Percentiles rank a stretch among this genome's conserved stretches.
Conservation (phyloP, 1,140 invertebrate species). For the Physella acuta region DNA sequence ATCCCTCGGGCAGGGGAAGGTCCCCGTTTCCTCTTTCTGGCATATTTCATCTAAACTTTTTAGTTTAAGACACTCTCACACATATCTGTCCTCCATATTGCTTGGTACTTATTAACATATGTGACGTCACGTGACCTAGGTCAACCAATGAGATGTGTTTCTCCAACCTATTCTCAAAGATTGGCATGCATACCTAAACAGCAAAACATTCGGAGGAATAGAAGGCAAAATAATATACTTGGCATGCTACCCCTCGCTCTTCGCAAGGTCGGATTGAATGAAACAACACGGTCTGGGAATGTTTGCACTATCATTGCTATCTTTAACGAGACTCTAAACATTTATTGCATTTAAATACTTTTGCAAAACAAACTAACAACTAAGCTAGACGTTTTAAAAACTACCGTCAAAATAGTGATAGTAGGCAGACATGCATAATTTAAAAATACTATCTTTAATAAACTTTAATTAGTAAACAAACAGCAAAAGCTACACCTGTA, state of each 20-base stretch:
- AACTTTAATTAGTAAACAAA: too few species aligned
- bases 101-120: slow-evolving; percentile 33
- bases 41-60: slow-evolving; percentile 55
- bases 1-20: slow-evolving; percentile 57
- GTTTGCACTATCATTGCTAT: too few species aligned
- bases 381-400: too few species aligned
- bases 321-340: too few species aligned
- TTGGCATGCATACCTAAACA: slow-evolving; percentile 38
- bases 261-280: not conserved
- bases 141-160: slow-evolving; percentile 35
- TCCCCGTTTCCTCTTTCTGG: slow-evolving; percentile 54
- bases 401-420: too few species aligned
- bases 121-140: slow-evolving; percentile 36
- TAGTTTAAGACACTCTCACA: slow-evolving; percentile 40
- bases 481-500: too few species aligned
- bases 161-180: slow-evolving; percentile 30
- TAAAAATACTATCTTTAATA: too few species aligned
- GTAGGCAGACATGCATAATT: too few species aligned
- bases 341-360: too few species aligned
- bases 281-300: not conserved
- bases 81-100: slow-evolving; percentile 39
- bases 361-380: too few species aligned
- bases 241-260: slow-evolving; percentile 2
- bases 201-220: slow-evolving; percentile 28
- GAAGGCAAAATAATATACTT: slow-evolving; percentile 17